These are phyloP conservation scores for Menidia menidia DNA, from an alignment of 2,797 vertebrate genomes.

Conservation along the genomic window DNA sequence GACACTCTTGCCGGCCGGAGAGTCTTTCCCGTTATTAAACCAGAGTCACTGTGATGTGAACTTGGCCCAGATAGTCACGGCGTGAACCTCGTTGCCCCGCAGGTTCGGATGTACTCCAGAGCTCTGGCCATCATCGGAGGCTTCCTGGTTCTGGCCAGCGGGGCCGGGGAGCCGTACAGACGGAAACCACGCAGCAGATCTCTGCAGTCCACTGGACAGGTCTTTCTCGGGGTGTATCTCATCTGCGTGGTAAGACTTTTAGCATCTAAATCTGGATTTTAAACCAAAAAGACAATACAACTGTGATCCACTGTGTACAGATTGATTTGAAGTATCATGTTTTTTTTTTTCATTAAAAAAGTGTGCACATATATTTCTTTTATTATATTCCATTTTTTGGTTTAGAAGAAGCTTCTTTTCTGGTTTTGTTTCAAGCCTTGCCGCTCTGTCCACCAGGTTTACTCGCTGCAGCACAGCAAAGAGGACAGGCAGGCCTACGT, in stretches of 20 bases:
- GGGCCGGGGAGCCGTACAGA: conserved; percentile 92
- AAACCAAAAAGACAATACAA: no score
- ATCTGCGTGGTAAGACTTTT: conserved; percentile 89
- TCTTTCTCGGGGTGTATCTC: conserved; percentile 96
- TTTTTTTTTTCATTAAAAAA: not conserved
- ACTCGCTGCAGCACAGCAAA: conserved; percentile 95
- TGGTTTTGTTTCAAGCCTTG: not conserved
- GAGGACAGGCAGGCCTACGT: conserved; percentile 92
- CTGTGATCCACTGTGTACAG: no score
- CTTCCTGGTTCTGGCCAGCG: conserved; percentile 93
- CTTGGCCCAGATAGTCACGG: not conserved
- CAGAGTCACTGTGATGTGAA: not conserved
- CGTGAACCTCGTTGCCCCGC: conserved; percentile 11
- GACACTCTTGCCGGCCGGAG: not conserved
- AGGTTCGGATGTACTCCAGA: conserved; percentile 96
- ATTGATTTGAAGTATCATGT: not conserved
- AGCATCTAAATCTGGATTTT: no score
- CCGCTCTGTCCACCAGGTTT: conserved; percentile 82
- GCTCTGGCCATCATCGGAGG: conserved; percentile 92
- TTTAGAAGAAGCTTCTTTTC: not conserved
- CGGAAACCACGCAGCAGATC: conserved; percentile 94
- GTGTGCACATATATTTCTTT: no score
- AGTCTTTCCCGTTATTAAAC: not conserved
- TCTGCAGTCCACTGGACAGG: conserved; percentile 93
- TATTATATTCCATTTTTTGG: no score